Percentiles rank a stretch among this genome's conserved stretches.
phyloP scores from a whole-genome alignment of 2,888 invertebrate species.

The Perizoma affinitatum region DNA sequence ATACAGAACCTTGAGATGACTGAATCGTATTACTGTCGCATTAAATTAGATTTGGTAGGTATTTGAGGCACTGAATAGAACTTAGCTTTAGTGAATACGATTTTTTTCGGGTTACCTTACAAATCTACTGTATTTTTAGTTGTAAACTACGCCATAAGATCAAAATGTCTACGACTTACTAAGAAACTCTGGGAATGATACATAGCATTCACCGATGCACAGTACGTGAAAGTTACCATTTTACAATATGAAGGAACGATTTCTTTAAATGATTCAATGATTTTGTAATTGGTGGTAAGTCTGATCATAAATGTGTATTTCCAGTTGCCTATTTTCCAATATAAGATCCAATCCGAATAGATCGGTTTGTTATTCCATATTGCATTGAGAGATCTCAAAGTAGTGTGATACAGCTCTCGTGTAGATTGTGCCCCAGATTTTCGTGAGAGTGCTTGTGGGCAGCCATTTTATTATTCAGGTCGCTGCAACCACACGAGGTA shows the following conservation, averaged over 20 bases:
- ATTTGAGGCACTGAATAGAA: neutral
- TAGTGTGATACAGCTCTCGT: conserved; percentile 42
- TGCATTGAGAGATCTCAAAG: conserved; percentile 43
- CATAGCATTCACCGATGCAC: too few species aligned
- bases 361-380: conserved; percentile 44
- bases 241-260: too few species aligned
- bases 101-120: too few species aligned
- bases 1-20: conserved; percentile 32
- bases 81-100: too few species aligned
- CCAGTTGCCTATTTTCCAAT: conserved; percentile 32
- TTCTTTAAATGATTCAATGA: too few species aligned
- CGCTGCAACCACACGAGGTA: conserved; percentile 55
- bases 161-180: too few species aligned
- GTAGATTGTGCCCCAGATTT: conserved; percentile 67
- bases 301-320: neutral
- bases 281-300: neutral
- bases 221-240: too few species aligned
- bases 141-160: too few species aligned
- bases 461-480: conserved; percentile 59
- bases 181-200: too few species aligned
- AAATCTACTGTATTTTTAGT: too few species aligned
- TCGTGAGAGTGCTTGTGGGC: conserved; percentile 52
- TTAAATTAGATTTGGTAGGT: conserved; percentile 23
- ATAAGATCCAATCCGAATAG: conserved; percentile 37
- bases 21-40: conserved; percentile 50